These are phyloP conservation scores for Diadegma fenestrale DNA, from an alignment of 2,888 invertebrate species.

Conservation along the genomic window DNA sequence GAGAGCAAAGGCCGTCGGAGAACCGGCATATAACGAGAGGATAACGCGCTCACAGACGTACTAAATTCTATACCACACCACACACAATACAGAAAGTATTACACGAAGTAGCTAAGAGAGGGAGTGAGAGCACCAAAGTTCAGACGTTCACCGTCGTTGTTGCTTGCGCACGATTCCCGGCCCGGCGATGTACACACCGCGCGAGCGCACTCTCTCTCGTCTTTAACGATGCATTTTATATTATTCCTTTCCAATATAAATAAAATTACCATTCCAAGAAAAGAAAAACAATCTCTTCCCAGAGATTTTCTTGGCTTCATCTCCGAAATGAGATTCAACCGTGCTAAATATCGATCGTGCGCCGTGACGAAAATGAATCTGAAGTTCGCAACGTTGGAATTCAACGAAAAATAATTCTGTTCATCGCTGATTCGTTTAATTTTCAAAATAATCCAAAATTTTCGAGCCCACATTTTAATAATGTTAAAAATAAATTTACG, in stretches of 20 bases:
- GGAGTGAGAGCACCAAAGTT: constrained; percentile 76
- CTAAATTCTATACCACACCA: constrained; percentile 18
- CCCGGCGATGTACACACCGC: not conserved
- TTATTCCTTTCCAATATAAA: constrained; percentile 1
- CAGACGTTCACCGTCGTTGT: constrained; percentile 79
- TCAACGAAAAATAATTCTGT: too few relatives aligned
- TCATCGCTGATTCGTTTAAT: too few relatives aligned
- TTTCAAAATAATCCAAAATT: too few relatives aligned
- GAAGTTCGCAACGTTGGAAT: too few relatives aligned
- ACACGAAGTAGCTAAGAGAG: constrained; percentile 31
- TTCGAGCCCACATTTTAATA: too few relatives aligned
- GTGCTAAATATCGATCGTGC: too few relatives aligned
- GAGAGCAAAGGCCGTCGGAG: constrained; percentile 79
- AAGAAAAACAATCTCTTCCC: not conserved
- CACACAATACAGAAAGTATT: constrained; percentile 60
- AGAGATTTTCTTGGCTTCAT: not conserved
- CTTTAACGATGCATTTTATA: constrained; percentile 54
- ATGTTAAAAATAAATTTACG: too few relatives aligned
- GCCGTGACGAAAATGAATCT: too few relatives aligned
- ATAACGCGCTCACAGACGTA: constrained; percentile 33
- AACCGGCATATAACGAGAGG: constrained; percentile 65
- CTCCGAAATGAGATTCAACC: not conserved
- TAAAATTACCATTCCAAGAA: not conserved
- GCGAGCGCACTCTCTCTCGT: constrained; percentile 49
- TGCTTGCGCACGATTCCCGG: constrained; percentile 72